Evolutionary conservation across 2,797 vertebrate genomes (phyloP).

Genomic region (Spatula clypeata): DNA sequence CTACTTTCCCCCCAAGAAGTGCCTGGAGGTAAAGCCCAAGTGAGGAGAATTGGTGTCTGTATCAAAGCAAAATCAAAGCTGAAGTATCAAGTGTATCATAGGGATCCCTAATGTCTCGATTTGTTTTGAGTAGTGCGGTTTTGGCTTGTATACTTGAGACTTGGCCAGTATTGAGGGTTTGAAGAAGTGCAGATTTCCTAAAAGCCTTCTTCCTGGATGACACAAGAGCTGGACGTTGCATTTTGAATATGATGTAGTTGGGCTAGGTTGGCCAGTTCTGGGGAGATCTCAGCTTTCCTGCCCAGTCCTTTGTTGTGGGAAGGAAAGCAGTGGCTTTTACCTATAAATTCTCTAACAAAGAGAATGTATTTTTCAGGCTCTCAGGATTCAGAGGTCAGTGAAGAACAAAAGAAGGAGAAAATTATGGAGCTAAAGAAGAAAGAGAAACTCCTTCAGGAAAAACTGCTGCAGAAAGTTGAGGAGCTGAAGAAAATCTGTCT

Average conservation of each 20-base stretch:
- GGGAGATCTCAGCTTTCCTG: not conserved
- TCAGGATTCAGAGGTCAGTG: conserved; percentile 92
- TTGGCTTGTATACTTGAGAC: not conserved
- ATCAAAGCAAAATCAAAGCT: not conserved
- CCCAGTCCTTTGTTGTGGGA: not conserved
- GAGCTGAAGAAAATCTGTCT: conserved; percentile 96
- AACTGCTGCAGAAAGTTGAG: conserved; percentile 90
- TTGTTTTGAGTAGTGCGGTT: not conserved
- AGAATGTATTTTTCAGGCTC: conserved; percentile 86
- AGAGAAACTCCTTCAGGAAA: conserved; percentile 91
- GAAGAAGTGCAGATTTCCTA: not conserved
- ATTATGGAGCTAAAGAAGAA: conserved; percentile 94
- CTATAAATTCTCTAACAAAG: not conserved
- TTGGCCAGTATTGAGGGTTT: not conserved
- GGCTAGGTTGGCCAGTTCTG: not conserved
- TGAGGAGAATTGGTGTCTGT: not conserved
- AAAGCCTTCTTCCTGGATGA: not conserved
- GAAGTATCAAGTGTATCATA: not conserved
- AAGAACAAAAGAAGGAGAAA: conserved; percentile 96
- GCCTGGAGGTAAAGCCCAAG: not conserved
- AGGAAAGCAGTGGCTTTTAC: conserved; percentile 13
- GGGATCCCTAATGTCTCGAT: fast-evolving
- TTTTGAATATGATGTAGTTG: not conserved
- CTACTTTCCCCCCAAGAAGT: not conserved
- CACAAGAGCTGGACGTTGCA: fast-evolving